A percentile compares a stretch with the other conserved stretches of the same genome.
phyloP scores from a whole-genome alignment of 2,888 invertebrate genomes.

The Smittia aterrima region DNA sequence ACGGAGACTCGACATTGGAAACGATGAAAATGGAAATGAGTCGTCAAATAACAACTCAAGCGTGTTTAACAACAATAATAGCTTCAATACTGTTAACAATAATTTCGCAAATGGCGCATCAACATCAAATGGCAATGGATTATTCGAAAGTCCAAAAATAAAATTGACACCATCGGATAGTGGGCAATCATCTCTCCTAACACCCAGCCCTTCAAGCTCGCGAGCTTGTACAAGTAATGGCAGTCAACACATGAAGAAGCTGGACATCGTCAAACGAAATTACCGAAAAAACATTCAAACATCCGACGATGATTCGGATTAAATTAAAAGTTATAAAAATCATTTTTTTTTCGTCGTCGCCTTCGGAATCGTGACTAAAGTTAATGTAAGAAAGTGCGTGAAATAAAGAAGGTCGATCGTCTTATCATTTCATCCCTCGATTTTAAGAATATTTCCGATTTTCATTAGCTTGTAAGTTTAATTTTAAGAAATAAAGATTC shows the following conservation, averaged over 20 bases:
- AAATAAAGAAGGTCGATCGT: neutral
- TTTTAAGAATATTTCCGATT: neutral
- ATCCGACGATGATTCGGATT: constrained; percentile 39
- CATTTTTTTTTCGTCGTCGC: neutral
- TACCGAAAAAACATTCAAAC: constrained; percentile 31
- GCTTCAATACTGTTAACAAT: neutral
- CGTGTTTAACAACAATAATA: neutral
- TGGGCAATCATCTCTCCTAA: neutral
- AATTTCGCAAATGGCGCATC: constrained; percentile 7
- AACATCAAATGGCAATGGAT: neutral
- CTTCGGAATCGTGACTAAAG: neutral
- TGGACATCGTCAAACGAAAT: constrained; percentile 32
- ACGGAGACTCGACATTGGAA: neutral
- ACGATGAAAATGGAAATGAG: neutral
- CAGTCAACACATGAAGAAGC: constrained; percentile 18
- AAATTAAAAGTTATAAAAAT: neutral
- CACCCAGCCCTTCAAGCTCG: constrained; percentile 4
- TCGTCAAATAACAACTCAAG: neutral
- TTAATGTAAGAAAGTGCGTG: neutral
- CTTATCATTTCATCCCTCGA: neutral
- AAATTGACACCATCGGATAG: constrained; percentile 27
- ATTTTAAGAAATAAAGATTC: neutral
- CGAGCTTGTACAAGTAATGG: neutral
- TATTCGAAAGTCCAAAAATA: constrained; percentile 5
- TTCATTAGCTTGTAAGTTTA: neutral